A percentile compares a stretch with the other conserved stretches of the same genome.
These are phyloP conservation scores for Drosophila formosana DNA, from an alignment of 2,888 invertebrate species.

Conservation along the genomic window DNA sequence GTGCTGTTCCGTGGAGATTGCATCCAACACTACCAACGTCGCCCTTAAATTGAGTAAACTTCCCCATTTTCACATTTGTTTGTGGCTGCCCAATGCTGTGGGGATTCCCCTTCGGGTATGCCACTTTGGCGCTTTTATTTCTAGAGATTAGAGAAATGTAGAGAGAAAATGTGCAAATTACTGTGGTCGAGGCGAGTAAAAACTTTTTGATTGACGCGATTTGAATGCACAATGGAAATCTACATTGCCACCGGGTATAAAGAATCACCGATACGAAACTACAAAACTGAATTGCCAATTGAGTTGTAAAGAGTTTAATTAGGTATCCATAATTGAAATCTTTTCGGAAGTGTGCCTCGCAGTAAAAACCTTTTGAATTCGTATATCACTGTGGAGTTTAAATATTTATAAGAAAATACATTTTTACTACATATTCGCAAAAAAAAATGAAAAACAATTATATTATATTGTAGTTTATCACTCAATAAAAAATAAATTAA, in stretches of 20 bases:
- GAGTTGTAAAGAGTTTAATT: constrained; percentile 27
- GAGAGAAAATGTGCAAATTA: constrained; percentile 39
- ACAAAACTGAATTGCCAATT: constrained; percentile 13
- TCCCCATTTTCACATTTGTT: constrained; percentile 24
- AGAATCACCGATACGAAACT: neutral
- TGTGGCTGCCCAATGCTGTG: constrained; percentile 17
- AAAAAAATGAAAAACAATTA: too few species aligned
- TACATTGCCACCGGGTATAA: neutral
- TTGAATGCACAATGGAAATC: constrained; percentile 41
- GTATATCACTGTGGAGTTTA: neutral
- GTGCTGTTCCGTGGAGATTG: constrained; percentile 49
- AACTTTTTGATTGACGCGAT: constrained; percentile 29
- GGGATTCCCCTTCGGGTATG: constrained; percentile 27
- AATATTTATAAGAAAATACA: neutral
- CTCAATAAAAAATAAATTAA: too few species aligned
- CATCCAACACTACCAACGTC: neutral
- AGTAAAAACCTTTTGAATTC: neutral
- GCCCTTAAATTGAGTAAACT: constrained; percentile 29
- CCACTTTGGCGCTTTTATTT: constrained; percentile 21
- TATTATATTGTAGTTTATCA: too few species aligned
- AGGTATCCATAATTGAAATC: constrained; percentile 11
- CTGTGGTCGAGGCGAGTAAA: constrained; percentile 40
- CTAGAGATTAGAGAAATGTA: constrained; percentile 34
- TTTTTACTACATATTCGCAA: neutral
- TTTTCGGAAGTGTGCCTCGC: constrained; percentile 1